Evolutionary conservation across 1,140 invertebrate genomes (phyloP), one percentile per base, ranked within the genome.

Genomic region (Drosophila varians): DNA sequence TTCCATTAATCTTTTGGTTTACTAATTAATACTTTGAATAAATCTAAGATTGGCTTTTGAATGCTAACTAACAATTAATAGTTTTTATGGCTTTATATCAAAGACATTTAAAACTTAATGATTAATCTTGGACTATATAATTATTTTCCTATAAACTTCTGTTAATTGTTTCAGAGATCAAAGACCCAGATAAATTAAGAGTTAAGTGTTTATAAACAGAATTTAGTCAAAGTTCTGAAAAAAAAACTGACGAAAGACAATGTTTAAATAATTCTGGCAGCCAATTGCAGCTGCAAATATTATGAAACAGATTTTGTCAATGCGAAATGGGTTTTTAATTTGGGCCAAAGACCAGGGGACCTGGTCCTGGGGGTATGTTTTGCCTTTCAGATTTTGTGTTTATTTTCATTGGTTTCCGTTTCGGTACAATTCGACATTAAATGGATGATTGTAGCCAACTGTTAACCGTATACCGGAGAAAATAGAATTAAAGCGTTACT

Each of bases 401-500:
- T 83, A 78, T 51, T 70, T 60, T 51, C 51, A 74, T 83, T 73
- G 68, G 54, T 76, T 68, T 73, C 36, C 66, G 65, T 65, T 62
- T 31, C 31, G 61, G 79, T 68, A 36, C 51, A 65, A 57, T 70
- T 43, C 56, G 52, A 18, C 61, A 60, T 69, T 65, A 64, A 84
- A 84, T 76, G 62, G 72, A 69, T 87, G 75, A 84, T 76, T 76
- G 80, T 79, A 75, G 68, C 80, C 80, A 87, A 80, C 69, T 84
- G 82, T 84, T 87, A 84, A 76, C 80, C 77, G 82, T 87, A 54
- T 31, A 86, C 61, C 80, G 80, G 52, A 57, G 34, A 82, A 47
- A 84, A 84, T 87, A 31, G 38, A 28, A 56, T 84, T 86, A 86
- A 86, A 84, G 80, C 80, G 82, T 86, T 48, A 52, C 64, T 76